phyloP scores from a whole-genome alignment of 2,888 invertebrate genomes.

The Pollenia angustigena region DNA sequence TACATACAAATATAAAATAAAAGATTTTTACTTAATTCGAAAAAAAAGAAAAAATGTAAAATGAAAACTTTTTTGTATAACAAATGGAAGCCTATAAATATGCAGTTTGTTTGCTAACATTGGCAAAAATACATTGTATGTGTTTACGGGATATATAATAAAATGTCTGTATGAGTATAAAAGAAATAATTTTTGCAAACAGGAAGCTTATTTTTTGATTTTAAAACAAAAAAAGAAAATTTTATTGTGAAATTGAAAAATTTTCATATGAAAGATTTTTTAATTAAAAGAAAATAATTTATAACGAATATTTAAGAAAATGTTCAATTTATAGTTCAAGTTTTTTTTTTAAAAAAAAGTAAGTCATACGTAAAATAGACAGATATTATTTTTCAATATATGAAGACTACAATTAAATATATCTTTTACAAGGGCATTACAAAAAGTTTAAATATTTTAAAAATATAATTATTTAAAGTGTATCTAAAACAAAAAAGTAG shows the following conservation, averaged over 20 bases:
- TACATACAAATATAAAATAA: slow-evolving; percentile 14
- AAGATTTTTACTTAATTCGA: slow-evolving; percentile 24
- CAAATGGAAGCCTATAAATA: slow-evolving; percentile 23
- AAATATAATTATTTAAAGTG: too few relatives aligned
- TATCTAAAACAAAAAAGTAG: too few relatives aligned
- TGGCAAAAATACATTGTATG: background rate
- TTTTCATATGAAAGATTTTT: background rate
- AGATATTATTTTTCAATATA: too few relatives aligned
- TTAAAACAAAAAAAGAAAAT: background rate
- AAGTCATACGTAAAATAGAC: too few relatives aligned
- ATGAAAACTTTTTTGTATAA: background rate
- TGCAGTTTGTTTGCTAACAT: slow-evolving; percentile 19
- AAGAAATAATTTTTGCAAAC: slow-evolving; percentile 12
- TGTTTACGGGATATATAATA: background rate
- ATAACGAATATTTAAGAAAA: background rate
- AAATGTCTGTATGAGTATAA: background rate
- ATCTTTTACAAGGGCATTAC: too few relatives aligned
- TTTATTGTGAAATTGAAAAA: background rate
- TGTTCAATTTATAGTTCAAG: too few relatives aligned
- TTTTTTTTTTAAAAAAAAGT: too few relatives aligned
- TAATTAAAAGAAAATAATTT: slow-evolving; percentile 7
- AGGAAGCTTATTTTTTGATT: slow-evolving; percentile 11
- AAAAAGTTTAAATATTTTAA: too few relatives aligned
- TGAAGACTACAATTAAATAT: too few relatives aligned
- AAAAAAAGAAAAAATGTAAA: background rate